These are phyloP conservation scores for Oceanodroma leucorhoa DNA, from an alignment of 2,797 vertebrate species.

Conservation along the genomic window DNA sequence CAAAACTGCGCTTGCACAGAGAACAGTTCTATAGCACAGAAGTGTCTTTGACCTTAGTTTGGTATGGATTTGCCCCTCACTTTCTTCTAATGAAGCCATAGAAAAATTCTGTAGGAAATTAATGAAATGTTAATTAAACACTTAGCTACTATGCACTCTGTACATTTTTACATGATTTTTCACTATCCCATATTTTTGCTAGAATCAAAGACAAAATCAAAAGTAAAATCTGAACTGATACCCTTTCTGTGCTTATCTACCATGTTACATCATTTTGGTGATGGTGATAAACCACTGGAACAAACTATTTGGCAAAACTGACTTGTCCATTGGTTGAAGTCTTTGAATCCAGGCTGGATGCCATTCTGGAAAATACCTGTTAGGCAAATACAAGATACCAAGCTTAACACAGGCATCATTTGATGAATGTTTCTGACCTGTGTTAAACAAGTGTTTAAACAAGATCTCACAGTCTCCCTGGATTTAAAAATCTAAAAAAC, in stretches of 20 bases:
- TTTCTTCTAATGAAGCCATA: background rate
- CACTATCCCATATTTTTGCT: background rate
- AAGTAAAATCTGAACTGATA: background rate
- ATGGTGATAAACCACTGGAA: background rate
- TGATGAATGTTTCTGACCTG: background rate
- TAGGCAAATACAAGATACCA: background rate
- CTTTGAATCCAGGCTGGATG: background rate
- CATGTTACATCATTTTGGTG: background rate
- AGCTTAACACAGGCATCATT: background rate
- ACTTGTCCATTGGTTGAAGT: background rate
- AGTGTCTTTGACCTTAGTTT: background rate
- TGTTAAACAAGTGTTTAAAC: background rate
- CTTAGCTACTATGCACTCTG: background rate
- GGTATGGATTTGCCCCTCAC: background rate
- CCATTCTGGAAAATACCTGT: background rate
- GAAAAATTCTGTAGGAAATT: background rate
- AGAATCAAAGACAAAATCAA: background rate
- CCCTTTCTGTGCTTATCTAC: background rate
- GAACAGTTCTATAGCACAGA: background rate
- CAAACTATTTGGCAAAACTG: background rate
- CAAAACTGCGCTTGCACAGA: background rate
- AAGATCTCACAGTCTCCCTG: background rate
- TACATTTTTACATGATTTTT: background rate
- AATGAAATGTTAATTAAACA: background rate
- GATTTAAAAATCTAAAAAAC: background rate